Base-by-base conservation (phyloP, 1,140 invertebrate species). In the Diorhabda carinulata region DNA sequence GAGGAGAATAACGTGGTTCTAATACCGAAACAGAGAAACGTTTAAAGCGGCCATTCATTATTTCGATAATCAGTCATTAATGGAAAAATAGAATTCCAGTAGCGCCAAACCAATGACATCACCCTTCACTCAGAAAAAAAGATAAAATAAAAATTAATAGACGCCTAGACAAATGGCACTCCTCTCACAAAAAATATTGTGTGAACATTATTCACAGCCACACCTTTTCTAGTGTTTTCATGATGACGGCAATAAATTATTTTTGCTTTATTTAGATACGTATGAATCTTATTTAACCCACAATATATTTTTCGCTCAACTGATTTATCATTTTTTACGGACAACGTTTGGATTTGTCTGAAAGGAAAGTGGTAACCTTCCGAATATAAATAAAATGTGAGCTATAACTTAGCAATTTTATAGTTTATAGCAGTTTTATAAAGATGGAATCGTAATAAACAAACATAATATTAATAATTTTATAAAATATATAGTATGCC, bases 121-220 rank as follows among this genome's bases (percentile, higher is more conserved):
- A 73, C 68, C 69, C 72, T 68, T 61, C 63, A 57, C 67, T 61
- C 59, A 40, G 52, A 63, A 73, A 74, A 74, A 74, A 76, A 74
- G 74, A 74, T 71, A 74, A 76, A 75, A 76, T 76, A 74, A 76
- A 77, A 77, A 77, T 76, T 77, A 76, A 77, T 77, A 77, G 73
- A 70, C 63, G 72, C 71, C 76, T 74, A 76, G 76, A 77, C 74
- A 77, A 76, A 77, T 76, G 74, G 75, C 74, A 72, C 72, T 74
- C 72, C 74, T 76, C 74, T 73, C 43, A 67, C 73, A 73, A 73
- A 70, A 77, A 77, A 77, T 76, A 77, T 76, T 75, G 76, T 77
- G 76, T 77, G 76, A 77, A 76, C 75, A 77, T 77, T 75, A 77
- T 74, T 77, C 73, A 77, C 70, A 72, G 76, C 76, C 76, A 73